phyloP scores from a whole-genome alignment of 2,113 vertebrate species.

The Oreochromis tanganicae region DNA sequence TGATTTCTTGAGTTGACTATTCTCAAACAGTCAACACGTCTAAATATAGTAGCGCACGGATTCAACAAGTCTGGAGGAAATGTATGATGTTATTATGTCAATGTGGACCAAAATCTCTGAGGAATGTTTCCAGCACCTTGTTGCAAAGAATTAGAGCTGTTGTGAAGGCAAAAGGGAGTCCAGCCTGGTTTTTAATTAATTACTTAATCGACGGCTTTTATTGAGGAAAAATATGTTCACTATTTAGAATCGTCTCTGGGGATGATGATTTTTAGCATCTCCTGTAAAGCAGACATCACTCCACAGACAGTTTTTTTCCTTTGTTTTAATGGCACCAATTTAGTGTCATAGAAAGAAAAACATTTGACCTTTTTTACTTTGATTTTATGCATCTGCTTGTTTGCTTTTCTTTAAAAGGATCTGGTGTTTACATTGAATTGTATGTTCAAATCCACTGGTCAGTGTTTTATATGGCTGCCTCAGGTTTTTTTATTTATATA shows the following conservation, averaged over 20 bases:
- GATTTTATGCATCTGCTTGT: not conserved
- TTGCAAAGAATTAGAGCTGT: not conserved
- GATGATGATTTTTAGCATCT: not conserved
- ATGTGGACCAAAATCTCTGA: not conserved
- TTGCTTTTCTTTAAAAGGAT: not conserved
- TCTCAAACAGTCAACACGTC: not conserved
- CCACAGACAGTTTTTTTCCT: not conserved
- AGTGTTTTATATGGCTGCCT: not conserved
- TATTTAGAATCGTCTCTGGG: not conserved
- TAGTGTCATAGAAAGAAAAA: not conserved
- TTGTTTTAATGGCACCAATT: not conserved
- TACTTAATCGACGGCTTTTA: not conserved
- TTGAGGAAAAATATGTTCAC: not conserved
- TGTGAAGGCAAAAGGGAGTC: not conserved
- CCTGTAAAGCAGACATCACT: not conserved
- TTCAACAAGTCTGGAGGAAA: not conserved
- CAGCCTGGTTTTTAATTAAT: not conserved
- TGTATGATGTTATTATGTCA: not conserved
- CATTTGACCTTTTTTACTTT: not conserved
- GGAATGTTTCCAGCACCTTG: not conserved
- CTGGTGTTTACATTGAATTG: not conserved
- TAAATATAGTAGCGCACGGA: no score
- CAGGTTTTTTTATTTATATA: not conserved
- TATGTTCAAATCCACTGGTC: not conserved
- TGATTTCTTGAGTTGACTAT: not conserved